A percentile compares a stretch with the other conserved stretches of the same genome.
phyloP scores from a whole-genome alignment of 2,797 vertebrate species.

The Cryptoblepharus egeriae region DNA sequence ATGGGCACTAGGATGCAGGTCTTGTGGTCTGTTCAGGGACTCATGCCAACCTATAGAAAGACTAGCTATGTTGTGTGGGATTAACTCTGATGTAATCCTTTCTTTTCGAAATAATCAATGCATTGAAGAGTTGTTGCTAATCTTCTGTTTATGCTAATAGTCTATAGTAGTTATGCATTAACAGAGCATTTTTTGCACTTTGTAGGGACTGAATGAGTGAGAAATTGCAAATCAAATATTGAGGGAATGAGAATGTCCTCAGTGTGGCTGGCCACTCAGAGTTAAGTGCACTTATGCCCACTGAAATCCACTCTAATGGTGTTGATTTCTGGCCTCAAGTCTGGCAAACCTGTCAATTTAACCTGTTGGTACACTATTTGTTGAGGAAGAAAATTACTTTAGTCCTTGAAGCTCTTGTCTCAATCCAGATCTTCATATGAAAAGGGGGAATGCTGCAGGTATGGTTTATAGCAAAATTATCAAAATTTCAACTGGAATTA shows the following conservation, averaged over 20 bases:
- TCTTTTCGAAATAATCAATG: no score
- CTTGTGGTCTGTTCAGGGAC: no score
- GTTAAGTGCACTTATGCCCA: neutral
- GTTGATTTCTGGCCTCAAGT: neutral
- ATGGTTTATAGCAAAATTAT: slow-evolving; percentile 1
- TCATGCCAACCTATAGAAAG: no score
- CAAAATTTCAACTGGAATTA: neutral
- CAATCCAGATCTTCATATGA: neutral
- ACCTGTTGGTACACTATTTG: no score
- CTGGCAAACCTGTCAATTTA: neutral
- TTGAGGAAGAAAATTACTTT: neutral
- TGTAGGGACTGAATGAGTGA: neutral
- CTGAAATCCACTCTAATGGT: neutral
- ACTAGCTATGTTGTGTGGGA: no score
- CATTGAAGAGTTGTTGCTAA: no score
- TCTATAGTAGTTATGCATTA: no score
- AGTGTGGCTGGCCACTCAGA: neutral
- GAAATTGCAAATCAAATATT: neutral
- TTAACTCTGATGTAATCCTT: no score
- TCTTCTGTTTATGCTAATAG: no score
- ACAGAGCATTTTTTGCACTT: neutral
- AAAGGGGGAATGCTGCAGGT: neutral
- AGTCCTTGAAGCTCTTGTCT: neutral
- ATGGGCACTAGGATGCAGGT: no score
- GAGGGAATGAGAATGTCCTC: neutral